Evolutionary conservation across 1,140 invertebrate genomes (phyloP), one percentile per base, ranked within the genome.

Genomic region (Pseudobourletiella spinata): DNA sequence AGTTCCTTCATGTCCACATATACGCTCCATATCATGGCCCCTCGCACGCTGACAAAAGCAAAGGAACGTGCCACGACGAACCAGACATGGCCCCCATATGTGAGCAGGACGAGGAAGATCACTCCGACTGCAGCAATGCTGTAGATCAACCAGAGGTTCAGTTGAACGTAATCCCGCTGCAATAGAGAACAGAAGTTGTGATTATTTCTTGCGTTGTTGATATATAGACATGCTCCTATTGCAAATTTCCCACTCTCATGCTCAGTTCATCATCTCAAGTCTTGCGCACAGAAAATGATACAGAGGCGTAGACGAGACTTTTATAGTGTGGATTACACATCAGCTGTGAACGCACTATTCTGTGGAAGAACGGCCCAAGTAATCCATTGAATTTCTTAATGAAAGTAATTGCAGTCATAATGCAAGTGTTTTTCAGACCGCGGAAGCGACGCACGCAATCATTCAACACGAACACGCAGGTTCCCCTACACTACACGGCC

Each of bases 1-100:
- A 54, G 20, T 16, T 54, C 50, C 50, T 54, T 54, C 50, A 54
- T 4, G 28, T 54, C 50, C 24, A 54, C 50, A 18, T 26, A 54
- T 4, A 54, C 50, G 25, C 50, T 16, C 50, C 50, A 54, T 3
- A 54, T 22, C 50, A 54, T 54, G 28, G 25, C 16, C 8, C 50
- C 50, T 20, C 50, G 8, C 4, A 54, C 20, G 30, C 11, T 11
- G 14, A 54, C 3, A 20, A 54, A 54, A 28, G 30, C 8, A 22
- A 54, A 54, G 14, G 50, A 26, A 4, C 50, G 50, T 14, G 30
- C 8, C 4, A 54, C 25, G 4, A 54, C 8, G 22, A 18, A 26
- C 50, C 50, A 54, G 15, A 54, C 50, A 30, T 54, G 25, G 15
- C 50, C 50, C 20, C 50, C 50, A 18, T 16, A 8, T 22, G 28